Base-by-base conservation (phyloP, 2,113 vertebrate genomes). In the Callionymus lyra region DNA sequence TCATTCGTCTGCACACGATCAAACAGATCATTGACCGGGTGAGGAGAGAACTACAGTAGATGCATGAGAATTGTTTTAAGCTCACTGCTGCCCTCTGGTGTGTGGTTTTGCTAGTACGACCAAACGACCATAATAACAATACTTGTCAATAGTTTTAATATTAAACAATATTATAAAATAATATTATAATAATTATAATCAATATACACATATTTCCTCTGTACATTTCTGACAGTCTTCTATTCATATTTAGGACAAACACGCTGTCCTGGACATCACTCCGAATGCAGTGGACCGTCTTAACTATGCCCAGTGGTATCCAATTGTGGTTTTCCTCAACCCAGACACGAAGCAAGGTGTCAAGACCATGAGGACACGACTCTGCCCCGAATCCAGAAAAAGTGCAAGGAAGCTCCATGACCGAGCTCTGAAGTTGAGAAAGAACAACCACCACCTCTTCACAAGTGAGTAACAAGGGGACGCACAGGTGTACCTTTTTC, bases 291-390 rank as follows among this genome's bases (percentile, higher is more conserved):
- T 98, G 70, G 95, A 99, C 74, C 90, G 94, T 33, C 88, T 99
- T 53, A 99, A 99, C 80, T 99, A 99, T 1, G 95, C 95, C 8
- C 95, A 99, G 85, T 99, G 95, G 95, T 99, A 99, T 82, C 94
- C 95, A 12, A 99, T 98, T 38, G 94, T 98, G 34, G 91, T 95
- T 27, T 99, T 99, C 64, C 85, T 99, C 52, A 97, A 98, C 75
- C 94, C 95, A 2, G 95, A 99, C 68, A 92, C 87, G 16, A 99
- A 99, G 79, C 92, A 96, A 72, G 94, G 94, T 0, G 92, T 99
- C 18, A 99, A 99, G 60, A 97, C 72, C 50, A 97, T 99, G 94
- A 88, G 95, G 61, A 94, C 87, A 73, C 87, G 95, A 9, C 70
- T 97, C 11, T 96, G 91, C 70, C 87, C 95, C 0, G 95, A 99